A percentile compares a stretch with the other conserved stretches of the same genome.
Conservation (phyloP, 2,797 vertebrate species). For the Rallus crepitans region DNA sequence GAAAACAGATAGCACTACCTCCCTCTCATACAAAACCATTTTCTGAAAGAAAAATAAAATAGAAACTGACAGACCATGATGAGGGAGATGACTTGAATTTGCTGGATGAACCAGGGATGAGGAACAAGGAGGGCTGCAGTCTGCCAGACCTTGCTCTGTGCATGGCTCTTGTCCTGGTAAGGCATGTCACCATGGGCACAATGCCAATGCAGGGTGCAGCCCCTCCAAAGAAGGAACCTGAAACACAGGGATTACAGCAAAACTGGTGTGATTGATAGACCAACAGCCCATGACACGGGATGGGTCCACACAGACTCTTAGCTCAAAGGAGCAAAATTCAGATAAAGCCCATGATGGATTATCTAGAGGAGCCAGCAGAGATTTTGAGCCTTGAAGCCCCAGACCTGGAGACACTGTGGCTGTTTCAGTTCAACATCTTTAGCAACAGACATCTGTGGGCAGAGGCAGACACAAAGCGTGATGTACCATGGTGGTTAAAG, state of each 20-base stretch:
- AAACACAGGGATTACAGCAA: neutral
- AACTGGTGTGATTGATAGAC: neutral
- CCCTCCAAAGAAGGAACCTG: neutral
- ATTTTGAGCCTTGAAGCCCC: neutral
- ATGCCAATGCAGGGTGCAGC: neutral
- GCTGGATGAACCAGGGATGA: neutral
- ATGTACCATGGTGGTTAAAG: rapidly evolving
- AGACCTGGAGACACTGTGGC: neutral
- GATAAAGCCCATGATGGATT: neutral
- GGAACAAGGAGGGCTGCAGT: neutral
- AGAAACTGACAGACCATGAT: neutral
- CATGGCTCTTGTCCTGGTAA: neutral
- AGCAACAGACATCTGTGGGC: neutral
- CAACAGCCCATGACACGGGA: neutral
- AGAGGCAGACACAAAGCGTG: neutral
- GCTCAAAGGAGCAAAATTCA: neutral
- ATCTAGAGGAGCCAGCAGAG: neutral
- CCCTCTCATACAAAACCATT: neutral
- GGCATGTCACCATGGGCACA: neutral
- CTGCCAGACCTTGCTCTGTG: neutral
- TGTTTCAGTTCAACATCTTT: neutral
- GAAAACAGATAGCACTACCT: neutral
- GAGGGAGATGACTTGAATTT: neutral
- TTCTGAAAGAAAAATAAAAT: neutral
- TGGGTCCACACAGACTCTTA: neutral